Percentiles rank a stretch among this genome's conserved stretches.
phyloP scores from a whole-genome alignment of 2,888 invertebrate species.

The Papilio elwesi region DNA sequence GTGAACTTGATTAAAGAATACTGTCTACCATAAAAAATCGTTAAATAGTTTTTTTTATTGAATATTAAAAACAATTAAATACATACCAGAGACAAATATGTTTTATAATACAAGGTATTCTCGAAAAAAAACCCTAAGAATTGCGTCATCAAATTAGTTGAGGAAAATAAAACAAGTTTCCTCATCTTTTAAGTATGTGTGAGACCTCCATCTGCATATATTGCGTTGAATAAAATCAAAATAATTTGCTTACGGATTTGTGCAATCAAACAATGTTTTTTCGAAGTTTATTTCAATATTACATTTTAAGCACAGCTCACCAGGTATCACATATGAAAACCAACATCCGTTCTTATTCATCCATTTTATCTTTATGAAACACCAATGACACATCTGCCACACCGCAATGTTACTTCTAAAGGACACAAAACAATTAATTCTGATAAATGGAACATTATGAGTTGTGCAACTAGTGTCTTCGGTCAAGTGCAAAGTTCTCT shows the following conservation, averaged over 20 bases:
- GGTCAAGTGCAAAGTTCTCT: not conserved
- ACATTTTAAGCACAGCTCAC: too few relatives aligned
- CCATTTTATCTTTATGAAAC: not conserved
- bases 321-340: not conserved
- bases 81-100: too few relatives aligned
- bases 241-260: too few relatives aligned
- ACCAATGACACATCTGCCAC: not conserved
- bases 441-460: not conserved
- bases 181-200: not conserved
- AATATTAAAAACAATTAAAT: too few relatives aligned
- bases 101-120: not conserved
- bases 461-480: not conserved
- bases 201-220: too few relatives aligned
- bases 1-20: too few relatives aligned
- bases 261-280: too few relatives aligned
- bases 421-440: not conserved
- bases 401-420: not conserved
- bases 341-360: not conserved
- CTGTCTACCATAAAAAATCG: not conserved
- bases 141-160: not conserved
- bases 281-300: too few relatives aligned
- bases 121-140: not conserved
- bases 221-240: too few relatives aligned
- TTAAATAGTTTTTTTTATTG: too few relatives aligned
- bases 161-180: slow-evolving; percentile 15